Evolutionary conservation across 1,140 invertebrate species (phyloP), one percentile per base, ranked within the genome.

Genomic region (Lamellibrachia luymesi): DNA sequence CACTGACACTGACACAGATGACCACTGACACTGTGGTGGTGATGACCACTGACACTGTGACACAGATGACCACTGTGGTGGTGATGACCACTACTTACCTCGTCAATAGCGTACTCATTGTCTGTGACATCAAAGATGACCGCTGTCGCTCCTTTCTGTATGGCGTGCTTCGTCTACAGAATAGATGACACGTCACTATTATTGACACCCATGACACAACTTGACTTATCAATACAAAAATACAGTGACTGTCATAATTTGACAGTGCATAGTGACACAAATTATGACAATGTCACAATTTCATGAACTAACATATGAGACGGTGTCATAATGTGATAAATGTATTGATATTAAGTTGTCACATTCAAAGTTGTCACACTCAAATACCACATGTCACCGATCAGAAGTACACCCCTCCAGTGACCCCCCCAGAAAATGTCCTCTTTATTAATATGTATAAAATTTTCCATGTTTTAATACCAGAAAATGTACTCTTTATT

Each of bases 71-170:
- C 38, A 38, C 1, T 38, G 38, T 38, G 38, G 38, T 38, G 38
- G 38, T 38, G 38, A 38, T 38, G 38, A 38, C 38, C 38, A 80
- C 64, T 80, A n/a, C 91, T 94, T 94, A 96, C 95, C 94, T 94
- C 93, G 91, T 94, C 92, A 64, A 94, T 94, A 91, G 95, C 95
- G 51, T 94, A 92, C 5, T 94, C 94, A 80, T 95, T 94, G 91
- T 96, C 95, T 6, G 95, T 94, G 56, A 96, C 94, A 93, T 96
- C 95, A 94, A 96, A 95, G 25, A 96, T 94, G 91, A 96, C 95
- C 50, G 95, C 95, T 38, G 95, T 95, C 1, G 95, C 95, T 38
- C 95, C 95, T 38, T 95, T 93, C 52, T 95, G 94, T 90, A 96
- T 94, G 2, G 95, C 95, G 92, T 94, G 93, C 93, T 95, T 95